phyloP scores from a whole-genome alignment of 2,113 vertebrate genomes.

The Herpailurus yagouaroundi region DNA sequence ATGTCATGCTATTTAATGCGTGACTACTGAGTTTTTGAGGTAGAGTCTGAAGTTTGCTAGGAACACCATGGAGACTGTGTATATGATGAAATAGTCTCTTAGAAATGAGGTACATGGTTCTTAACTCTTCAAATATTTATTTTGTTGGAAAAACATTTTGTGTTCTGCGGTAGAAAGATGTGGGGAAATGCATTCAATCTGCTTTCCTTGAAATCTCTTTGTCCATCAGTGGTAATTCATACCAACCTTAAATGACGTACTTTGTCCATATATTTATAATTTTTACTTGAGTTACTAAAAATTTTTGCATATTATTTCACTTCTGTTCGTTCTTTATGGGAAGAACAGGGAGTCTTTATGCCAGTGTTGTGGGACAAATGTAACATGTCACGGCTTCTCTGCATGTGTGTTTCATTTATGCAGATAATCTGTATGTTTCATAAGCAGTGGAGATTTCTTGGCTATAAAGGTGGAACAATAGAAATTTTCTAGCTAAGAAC shows the following conservation, averaged over 20 bases:
- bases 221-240: slow-evolving; percentile 68
- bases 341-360: slow-evolving; percentile 45
- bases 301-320: slow-evolving; percentile 60
- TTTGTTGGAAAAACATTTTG: slow-evolving; percentile 83
- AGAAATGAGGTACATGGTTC: slow-evolving; percentile 77
- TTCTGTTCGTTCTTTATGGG: slow-evolving; percentile 77
- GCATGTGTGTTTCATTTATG: neutral
- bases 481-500: slow-evolving; percentile 1
- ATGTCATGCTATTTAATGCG: slow-evolving; percentile 78
- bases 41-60: slow-evolving; percentile 77
- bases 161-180: slow-evolving; percentile 83
- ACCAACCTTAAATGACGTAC: slow-evolving; percentile 74
- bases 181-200: slow-evolving; percentile 66
- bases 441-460: neutral
- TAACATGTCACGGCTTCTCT: slow-evolving; percentile 47
- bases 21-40: slow-evolving; percentile 80
- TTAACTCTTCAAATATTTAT: slow-evolving; percentile 88
- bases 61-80: slow-evolving; percentile 81
- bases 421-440: neutral
- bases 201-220: slow-evolving; percentile 75
- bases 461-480: neutral
- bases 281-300: slow-evolving; percentile 68
- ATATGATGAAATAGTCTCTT: slow-evolving; percentile 73
- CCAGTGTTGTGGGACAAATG: slow-evolving; percentile 59
- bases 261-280: slow-evolving; percentile 77